Percentiles rank a stretch among this genome's conserved stretches.
Evolutionary conservation across 2,113 vertebrate genomes (phyloP).

Genomic region (Corapipo altera): DNA sequence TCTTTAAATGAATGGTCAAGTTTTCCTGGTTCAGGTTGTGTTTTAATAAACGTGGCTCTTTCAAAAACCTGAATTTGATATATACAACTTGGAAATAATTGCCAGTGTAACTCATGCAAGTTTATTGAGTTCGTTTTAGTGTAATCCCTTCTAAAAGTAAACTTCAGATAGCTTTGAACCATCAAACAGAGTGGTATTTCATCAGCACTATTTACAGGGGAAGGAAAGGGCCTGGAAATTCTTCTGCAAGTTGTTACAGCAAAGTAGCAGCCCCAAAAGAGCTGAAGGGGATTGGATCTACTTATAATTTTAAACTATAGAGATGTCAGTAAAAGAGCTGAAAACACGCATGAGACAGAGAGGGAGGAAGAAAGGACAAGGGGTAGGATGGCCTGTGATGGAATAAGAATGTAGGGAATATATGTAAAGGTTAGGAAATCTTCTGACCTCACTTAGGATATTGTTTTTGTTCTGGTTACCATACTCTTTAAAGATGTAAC

Average conservation of each 20-base stretch:
- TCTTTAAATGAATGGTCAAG: neutral
- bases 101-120: neutral
- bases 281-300: neutral
- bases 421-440: constrained; percentile 47
- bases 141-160: neutral
- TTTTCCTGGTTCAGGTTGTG: neutral
- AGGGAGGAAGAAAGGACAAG: neutral
- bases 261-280: neutral
- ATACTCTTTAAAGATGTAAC: constrained; percentile 56
- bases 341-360: neutral
- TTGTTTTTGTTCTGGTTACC: constrained; percentile 61
- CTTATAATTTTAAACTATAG: neutral
- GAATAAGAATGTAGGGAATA: constrained; percentile 15
- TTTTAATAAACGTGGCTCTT: neutral
- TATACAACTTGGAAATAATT: neutral
- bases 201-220: neutral
- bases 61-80: neutral
- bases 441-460: constrained; percentile 38
- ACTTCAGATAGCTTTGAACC: neutral
- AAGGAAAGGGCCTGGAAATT: neutral
- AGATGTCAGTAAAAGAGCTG: neutral
- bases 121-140: neutral
- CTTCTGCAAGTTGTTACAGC: neutral
- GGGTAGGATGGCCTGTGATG: neutral
- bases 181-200: neutral